These are phyloP conservation scores for Eupithecia vulgata DNA, from an alignment of 2,888 invertebrate species.

Conservation along the genomic window DNA sequence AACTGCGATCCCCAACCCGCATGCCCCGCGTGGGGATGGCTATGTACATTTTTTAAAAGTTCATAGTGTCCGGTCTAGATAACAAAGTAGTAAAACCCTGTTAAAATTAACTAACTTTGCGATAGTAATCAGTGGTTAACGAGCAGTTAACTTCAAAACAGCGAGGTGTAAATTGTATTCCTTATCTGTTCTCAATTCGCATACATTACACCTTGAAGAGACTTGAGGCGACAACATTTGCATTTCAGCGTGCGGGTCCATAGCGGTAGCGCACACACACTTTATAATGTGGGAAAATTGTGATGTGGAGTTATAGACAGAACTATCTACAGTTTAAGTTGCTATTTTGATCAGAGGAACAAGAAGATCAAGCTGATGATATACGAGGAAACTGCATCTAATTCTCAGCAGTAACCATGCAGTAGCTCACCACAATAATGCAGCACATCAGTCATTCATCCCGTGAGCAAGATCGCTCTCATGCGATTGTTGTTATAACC, in stretches of 20 bases:
- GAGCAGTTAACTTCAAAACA: conserved; percentile 65
- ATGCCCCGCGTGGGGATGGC: too few relatives aligned
- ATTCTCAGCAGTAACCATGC: neutral
- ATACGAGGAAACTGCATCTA: neutral
- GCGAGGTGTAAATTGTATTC: conserved; percentile 75
- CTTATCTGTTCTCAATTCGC: conserved; percentile 74
- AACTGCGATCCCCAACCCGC: too few relatives aligned
- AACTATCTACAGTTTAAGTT: neutral
- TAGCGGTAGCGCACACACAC: conserved; percentile 2
- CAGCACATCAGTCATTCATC: neutral
- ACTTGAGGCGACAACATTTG: conserved; percentile 78
- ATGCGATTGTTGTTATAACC: neutral
- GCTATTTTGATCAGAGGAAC: neutral
- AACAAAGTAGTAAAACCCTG: too few relatives aligned
- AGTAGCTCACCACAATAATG: too few relatives aligned
- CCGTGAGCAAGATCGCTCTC: neutral
- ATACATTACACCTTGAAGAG: conserved; percentile 61
- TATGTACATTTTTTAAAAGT: too few relatives aligned
- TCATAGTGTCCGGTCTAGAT: too few relatives aligned
- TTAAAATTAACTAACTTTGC: too few relatives aligned
- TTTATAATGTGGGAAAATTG: neutral
- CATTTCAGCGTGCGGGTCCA: conserved; percentile 62
- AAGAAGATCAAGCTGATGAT: neutral
- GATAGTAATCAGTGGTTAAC: conserved; percentile 53
- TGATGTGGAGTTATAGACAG: neutral